These are phyloP conservation scores for Scylla paramamosain DNA, from an alignment of 1,140 invertebrate species.

Conservation along the genomic window DNA sequence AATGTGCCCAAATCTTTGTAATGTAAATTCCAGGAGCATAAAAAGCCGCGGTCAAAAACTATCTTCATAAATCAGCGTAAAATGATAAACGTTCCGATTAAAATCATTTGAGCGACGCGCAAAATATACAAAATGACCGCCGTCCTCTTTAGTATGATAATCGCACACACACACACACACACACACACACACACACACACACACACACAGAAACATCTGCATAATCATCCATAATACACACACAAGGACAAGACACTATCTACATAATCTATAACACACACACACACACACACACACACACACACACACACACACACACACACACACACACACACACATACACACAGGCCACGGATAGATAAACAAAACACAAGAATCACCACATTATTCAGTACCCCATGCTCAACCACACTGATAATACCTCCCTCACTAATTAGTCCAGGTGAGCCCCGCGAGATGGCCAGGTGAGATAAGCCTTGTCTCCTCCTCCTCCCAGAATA, in stretches of 20 bases:
- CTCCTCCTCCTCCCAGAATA: not conserved
- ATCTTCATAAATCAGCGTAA: not conserved
- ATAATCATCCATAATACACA: not conserved
- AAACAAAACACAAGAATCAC: not conserved
- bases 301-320: too few species aligned
- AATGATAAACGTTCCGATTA: not conserved
- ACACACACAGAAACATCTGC: not conserved
- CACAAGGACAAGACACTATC: too few species aligned
- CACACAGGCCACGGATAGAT: too few species aligned
- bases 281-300: too few species aligned
- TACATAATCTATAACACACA: too few species aligned
- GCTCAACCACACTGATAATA: not conserved
- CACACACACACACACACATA: too few species aligned
- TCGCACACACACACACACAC: constrained; percentile 5
- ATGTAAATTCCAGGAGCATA: not conserved
- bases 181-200: constrained; percentile 20
- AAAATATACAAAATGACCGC: not conserved
- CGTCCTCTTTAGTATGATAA: too few species aligned
- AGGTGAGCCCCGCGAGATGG: not conserved
- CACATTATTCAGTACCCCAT: not conserved
- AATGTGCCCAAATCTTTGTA: not conserved
- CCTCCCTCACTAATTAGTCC: not conserved
- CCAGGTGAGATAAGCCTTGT: not conserved
- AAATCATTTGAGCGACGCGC: not conserved
- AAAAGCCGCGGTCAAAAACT: not conserved